A percentile compares a stretch with the other conserved stretches of the same genome.
phyloP scores from a whole-genome alignment of 2,113 vertebrate genomes.

The Pimephales promelas region DNA sequence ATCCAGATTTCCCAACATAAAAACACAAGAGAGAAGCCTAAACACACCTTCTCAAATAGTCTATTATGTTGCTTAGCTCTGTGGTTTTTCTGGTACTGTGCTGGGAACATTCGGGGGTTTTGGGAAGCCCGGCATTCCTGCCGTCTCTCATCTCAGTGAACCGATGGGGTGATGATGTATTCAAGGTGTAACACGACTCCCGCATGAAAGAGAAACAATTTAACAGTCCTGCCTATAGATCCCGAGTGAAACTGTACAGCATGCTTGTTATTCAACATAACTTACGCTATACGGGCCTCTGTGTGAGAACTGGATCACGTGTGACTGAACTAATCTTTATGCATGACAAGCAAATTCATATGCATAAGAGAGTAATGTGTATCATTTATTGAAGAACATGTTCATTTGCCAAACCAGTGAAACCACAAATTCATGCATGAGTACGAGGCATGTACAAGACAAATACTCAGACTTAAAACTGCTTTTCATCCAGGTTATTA shows the following conservation, averaged over 20 bases:
- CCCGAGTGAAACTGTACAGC: constrained; percentile 3
- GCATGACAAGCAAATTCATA: constrained; percentile 35
- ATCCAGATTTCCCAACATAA: not conserved
- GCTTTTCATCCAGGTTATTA: not conserved
- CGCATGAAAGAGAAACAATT: constrained; percentile 72
- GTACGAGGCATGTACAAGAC: not conserved
- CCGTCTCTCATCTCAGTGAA: constrained; percentile 46
- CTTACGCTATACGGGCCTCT: not conserved
- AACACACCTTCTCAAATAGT: not conserved
- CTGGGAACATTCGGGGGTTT: constrained; percentile 19
- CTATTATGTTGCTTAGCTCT: not conserved
- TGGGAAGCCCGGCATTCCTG: constrained; percentile 18
- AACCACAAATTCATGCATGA: not conserved
- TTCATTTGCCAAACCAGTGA: constrained; percentile 10
- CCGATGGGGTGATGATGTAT: constrained; percentile 59
- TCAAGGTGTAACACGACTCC: constrained; percentile 70
- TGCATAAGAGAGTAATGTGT: constrained; percentile 17
- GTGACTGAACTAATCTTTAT: constrained; percentile 35
- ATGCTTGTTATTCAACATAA: constrained; percentile 23
- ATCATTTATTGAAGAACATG: constrained; percentile 15
- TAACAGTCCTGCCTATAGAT: constrained; percentile 53
- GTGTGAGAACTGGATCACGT: constrained; percentile 12
- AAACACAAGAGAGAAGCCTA: not conserved
- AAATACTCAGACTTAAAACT: not conserved
- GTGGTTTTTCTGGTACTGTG: constrained; percentile 14